Base-by-base conservation (phyloP, 2,113 vertebrate species). In the Tylochromis polylepis region DNA sequence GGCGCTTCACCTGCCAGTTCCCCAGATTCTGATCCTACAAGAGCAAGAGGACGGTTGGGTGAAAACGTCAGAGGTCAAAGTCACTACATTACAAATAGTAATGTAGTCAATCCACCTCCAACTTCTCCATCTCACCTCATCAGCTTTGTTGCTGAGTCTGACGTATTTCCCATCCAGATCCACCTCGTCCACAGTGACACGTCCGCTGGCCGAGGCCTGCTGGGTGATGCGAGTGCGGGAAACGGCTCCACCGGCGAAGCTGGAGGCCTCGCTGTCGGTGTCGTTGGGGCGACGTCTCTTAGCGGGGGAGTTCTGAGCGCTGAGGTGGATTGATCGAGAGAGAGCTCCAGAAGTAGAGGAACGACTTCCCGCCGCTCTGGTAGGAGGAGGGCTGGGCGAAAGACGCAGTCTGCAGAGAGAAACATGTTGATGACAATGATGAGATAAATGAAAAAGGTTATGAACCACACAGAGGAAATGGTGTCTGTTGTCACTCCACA, bases 1-100 rank as follows among this genome's bases (percentile, higher is more conserved):
- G 98, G 31, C 98, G 93, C 95, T 97, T 99, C 95, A 99, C 94
- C 95, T 99, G 98, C 98, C 98, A 99, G 94, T 96, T 98, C 6
- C 98, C 98, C 96, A 99, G 59, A 0, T 96, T 96, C 95, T 99
- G 98, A 92, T 99, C 98, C 98, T 99, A 94, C 2, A 46, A 53
- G 56, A 70, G 20, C 7, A 59, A 62, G 38, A 75, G 3, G 16
- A 29, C 10, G 29, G n/a, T 36, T 14, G 16, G 5, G 3, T 58
- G 12, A 41, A 18, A 84, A 51, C 4, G 1, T 29, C 0, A 1
- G 43, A n/a, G 46, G 12, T 77, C 46, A 77, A 31, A 20, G 18
- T 12, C 0, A 0, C 72, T 3, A 53, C 3, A 2, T 51, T 20
- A 2, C 6, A 53, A n/a, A 53, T 31, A n/a, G 11, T 12, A n/a